These are phyloP conservation scores for Sinodicranocentrus sp. DNA, from an alignment of 2,888 invertebrate species.

Conservation along the genomic window DNA sequence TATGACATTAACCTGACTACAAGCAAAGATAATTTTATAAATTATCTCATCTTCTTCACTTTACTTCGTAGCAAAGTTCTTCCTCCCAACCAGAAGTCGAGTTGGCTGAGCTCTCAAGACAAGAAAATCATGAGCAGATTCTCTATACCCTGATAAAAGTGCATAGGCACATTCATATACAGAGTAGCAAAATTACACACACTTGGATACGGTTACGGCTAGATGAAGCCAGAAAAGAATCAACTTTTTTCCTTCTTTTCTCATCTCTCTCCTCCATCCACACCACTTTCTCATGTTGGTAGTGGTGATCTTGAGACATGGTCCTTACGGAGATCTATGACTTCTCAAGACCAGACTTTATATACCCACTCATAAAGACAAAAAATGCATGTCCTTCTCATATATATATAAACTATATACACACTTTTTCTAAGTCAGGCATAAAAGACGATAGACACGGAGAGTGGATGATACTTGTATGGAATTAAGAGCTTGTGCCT, in stretches of 20 bases:
- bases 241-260: conserved; percentile 2
- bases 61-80: no score
- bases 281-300: conserved; percentile 23
- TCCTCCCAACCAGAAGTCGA: no score
- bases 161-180: no score
- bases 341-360: conserved; percentile 21
- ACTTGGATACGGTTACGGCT: background rate
- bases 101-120: no score
- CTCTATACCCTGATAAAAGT: no score
- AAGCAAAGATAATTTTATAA: conserved; percentile 53
- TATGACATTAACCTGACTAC: conserved; percentile 43
- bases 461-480: conserved; percentile 60
- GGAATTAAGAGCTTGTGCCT: conserved; percentile 55
- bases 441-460: no score
- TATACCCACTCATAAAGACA: background rate
- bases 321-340: conserved; percentile 55
- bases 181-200: no score
- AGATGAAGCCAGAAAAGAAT: background rate
- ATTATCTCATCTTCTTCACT: conserved; percentile 47
- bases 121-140: conserved; percentile 1
- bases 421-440: no score
- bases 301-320: conserved; percentile 42
- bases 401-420: no score
- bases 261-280: background rate
- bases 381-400: background rate